Evolutionary conservation across 1,140 invertebrate species (phyloP), one percentile per base, ranked within the genome.

Genomic region (Trachymyrmex cornetzi): DNA sequence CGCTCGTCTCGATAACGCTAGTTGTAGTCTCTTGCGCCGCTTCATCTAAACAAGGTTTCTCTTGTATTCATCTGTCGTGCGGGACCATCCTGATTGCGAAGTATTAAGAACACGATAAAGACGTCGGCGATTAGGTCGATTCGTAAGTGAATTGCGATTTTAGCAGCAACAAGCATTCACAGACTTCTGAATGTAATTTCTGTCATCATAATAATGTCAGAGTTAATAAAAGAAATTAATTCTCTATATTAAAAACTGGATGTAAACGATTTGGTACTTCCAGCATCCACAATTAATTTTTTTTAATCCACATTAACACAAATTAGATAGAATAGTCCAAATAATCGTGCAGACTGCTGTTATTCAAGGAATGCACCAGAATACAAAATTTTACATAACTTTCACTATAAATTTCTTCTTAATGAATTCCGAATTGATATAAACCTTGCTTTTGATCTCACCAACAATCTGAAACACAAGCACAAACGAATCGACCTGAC

Each of bases 11-110:
- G 44, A 71, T 59, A 75, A 80, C 30, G 74, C 85, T 80, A 27
- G 69, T 2, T 6, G 55, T 82, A 30, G 38, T 75, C 57, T 89
- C 86, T 61, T 91, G 87, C 57, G 63, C 66, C 53, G 90, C 63
- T 66, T 90, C 91, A 93, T 94, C 93, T 94, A 88, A 82, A 84
- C 77, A 92, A 90, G 75, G 88, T 87, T 67, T 69, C 30, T 30
- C 77, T 67, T 86, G 55, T 61, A 86, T 72, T 82, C 19, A 19
- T 27, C 30, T 82, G 61, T 66, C 22, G 77, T 27, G 12, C n/a
- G 74, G 59, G n/a, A 86, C 61, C 38, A 74, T 79, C 63, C 7
- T 59, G 38, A 59, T 48, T 34, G 34, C 53, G 34, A 30, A 44
- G 34, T 30, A 5, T 4, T 79, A 79, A n/a, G 24, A 64, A 38